Percentiles rank a stretch among this genome's conserved stretches.
These are phyloP conservation scores for Leuciscus waleckii DNA, from an alignment of 2,797 vertebrate species.

Conservation along the genomic window DNA sequence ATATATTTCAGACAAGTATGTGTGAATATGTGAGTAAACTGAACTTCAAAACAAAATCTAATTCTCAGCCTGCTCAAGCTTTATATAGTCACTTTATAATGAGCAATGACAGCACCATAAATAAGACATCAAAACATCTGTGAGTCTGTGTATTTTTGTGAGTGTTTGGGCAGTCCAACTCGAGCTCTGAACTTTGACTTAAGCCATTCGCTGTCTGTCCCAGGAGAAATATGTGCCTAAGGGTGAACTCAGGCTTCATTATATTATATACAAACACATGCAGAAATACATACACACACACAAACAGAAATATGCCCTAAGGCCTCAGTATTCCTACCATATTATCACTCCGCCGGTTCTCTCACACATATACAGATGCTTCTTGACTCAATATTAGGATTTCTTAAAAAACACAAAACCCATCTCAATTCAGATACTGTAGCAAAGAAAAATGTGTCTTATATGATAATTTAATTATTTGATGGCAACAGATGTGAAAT, in stretches of 20 bases:
- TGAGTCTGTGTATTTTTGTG: not conserved
- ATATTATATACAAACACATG: conserved; percentile 27
- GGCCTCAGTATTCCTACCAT: not conserved
- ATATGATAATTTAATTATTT: no score
- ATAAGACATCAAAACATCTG: conserved; percentile 34
- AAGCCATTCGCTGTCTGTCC: conserved; percentile 32
- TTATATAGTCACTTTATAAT: conserved; percentile 19
- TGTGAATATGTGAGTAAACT: not conserved
- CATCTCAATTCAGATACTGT: not conserved
- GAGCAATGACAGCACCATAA: conserved; percentile 32
- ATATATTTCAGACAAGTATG: not conserved
- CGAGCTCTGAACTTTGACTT: conserved; percentile 33
- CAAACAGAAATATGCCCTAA: not conserved
- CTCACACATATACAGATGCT: not conserved
- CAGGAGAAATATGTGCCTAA: not conserved
- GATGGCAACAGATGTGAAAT: not conserved
- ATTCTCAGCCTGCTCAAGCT: conserved; percentile 21
- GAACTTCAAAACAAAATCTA: conserved; percentile 11
- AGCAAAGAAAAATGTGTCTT: not conserved
- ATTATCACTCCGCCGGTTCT: not conserved
- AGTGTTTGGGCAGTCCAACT: not conserved
- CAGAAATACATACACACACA: conserved; percentile 27
- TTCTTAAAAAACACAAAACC: not conserved
- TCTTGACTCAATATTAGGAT: not conserved
- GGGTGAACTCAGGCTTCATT: conserved; percentile 34